These are phyloP conservation scores for Tapera naevia DNA, from an alignment of 2,797 vertebrate genomes.

Conservation along the genomic window DNA sequence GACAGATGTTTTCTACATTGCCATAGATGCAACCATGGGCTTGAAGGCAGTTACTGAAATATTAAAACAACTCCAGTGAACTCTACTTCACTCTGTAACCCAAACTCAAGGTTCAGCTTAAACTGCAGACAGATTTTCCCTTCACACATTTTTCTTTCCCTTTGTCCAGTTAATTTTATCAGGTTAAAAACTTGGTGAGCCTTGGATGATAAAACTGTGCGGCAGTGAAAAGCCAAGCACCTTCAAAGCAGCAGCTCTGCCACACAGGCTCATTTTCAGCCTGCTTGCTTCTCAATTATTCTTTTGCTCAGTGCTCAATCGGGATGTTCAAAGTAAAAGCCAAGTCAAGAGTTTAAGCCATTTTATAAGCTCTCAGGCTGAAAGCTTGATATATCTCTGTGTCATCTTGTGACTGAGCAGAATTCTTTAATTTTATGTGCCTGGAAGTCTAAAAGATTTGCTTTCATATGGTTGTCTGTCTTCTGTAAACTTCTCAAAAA, in stretches of 20 bases:
- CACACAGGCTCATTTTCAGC: constrained; percentile 25
- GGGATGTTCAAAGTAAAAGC: constrained; percentile 30
- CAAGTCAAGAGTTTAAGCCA: constrained; percentile 17
- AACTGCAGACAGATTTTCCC: constrained; percentile 12
- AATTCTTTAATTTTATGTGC: constrained; percentile 56
- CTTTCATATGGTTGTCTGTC: constrained; percentile 20
- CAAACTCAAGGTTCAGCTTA: background rate
- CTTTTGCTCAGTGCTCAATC: background rate
- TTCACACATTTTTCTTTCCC: background rate
- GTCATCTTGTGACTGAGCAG: constrained; percentile 19
- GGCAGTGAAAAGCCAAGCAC: background rate
- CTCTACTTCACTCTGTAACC: background rate
- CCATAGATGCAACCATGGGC: background rate
- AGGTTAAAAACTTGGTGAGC: background rate
- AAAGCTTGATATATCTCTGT: constrained; percentile 37
- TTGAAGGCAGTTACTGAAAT: background rate
- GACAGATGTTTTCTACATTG: background rate
- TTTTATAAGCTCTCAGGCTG: constrained; percentile 46
- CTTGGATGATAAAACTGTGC: background rate
- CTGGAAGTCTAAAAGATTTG: constrained; percentile 34
- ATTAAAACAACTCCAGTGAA: background rate
- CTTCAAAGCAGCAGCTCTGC: background rate
- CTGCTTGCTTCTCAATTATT: background rate
- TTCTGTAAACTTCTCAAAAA: constrained; percentile 38
- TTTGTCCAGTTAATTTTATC: background rate